Evolutionary conservation across 2,888 invertebrate genomes (phyloP), one percentile per base, ranked within the genome.

Genomic region (Clistopyga incitator): DNA sequence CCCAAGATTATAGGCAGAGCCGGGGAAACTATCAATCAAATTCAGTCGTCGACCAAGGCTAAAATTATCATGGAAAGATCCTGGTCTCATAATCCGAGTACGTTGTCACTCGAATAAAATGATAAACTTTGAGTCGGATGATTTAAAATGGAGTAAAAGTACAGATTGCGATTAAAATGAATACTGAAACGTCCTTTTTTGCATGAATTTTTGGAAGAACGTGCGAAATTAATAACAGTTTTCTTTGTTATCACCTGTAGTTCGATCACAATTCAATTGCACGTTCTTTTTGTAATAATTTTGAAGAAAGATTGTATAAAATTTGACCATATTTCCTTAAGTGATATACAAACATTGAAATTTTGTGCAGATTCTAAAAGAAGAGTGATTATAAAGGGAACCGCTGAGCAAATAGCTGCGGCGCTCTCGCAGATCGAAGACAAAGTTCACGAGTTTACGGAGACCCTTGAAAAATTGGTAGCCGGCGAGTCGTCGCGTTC

Each of bases 1-100:
- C 96, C 96, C 1, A 95, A 95, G 90, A 95, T 98, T 72, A 97
- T 97, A 88, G 98, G 97, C 0, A 94, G 95, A 70, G 95, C 95
- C 72, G 97, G 97, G 0, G 96, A 96, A 75, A 95, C 94, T 59
- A 95, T 98, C 72, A 95, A 95, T 71, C 94, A 95, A 64, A 97
- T 98, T 77, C 95, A 96, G 81, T 95, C 95, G 86, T 92, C 94
- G 15, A 97, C 97, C 11, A 95, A 96, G 81, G 97, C 98, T 0
- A 96, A 96, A 86, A 94, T 97, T 1, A 95, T 94, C 85, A 91
- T 97, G n/a, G 94, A 95, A 85, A 93, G 34, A 29, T 6, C 59
- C 3, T 74, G 45, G 23, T 23, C n/a, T 18, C 65, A 68, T 10
- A 84, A 88, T 82, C 85, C 84, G 54, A 82, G 91, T 91, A 86